Percentiles rank a stretch among this genome's conserved stretches.
These are phyloP conservation scores for Chascanopsetta lugubris DNA, from an alignment of 2,113 vertebrate species.

Conservation along the genomic window DNA sequence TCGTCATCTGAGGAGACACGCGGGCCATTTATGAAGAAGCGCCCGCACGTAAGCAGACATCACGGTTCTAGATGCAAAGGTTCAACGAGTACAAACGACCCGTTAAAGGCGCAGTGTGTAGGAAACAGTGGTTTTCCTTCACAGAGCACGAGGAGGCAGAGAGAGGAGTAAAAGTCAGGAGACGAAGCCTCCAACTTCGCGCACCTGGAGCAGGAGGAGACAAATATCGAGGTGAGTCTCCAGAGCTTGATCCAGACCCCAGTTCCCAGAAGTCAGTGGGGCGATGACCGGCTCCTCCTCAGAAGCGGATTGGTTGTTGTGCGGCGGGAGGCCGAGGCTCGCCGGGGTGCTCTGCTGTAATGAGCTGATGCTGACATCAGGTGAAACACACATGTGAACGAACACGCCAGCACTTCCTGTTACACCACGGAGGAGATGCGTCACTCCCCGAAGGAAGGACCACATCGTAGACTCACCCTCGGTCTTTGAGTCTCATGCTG, in stretches of 20 bases:
- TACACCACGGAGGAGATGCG: no score
- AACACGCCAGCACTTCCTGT: no score
- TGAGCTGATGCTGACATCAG: slow-evolving; percentile 70
- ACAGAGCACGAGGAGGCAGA: no score
- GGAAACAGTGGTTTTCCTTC: no score
- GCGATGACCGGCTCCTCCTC: slow-evolving; percentile 42
- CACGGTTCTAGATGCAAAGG: no score
- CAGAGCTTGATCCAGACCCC: slow-evolving; percentile 84
- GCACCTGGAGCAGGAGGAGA: slow-evolving; percentile 80
- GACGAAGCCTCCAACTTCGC: no score
- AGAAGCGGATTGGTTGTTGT: slow-evolving; percentile 59
- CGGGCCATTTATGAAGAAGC: no score
- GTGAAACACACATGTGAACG: no score
- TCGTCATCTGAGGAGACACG: slow-evolving; percentile 66
- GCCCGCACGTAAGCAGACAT: no score
- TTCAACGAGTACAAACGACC: background rate
- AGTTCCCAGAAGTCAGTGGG: slow-evolving; percentile 84
- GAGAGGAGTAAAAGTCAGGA: no score
- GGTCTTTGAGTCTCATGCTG: slow-evolving; percentile 81
- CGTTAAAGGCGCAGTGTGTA: no score
- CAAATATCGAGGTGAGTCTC: slow-evolving; percentile 87
- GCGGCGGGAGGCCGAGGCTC: slow-evolving; percentile 60
- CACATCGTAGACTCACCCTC: slow-evolving; percentile 83
- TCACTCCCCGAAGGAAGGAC: no score
- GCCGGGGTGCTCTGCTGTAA: slow-evolving; percentile 74